Conservation (phyloP, 2,888 invertebrate species). For the Cephus runcator region DNA sequence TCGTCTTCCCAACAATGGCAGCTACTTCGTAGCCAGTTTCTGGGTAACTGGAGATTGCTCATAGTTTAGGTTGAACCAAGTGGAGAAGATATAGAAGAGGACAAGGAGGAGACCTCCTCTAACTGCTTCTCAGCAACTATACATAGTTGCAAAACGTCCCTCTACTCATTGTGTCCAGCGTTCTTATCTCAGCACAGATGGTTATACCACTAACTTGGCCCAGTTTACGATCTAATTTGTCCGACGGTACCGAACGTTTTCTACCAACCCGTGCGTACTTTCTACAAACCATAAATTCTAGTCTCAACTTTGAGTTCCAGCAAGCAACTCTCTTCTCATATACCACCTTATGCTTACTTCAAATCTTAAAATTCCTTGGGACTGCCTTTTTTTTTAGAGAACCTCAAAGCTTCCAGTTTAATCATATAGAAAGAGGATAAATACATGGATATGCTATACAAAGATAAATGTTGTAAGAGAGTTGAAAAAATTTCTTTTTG, state of each 20-base stretch:
- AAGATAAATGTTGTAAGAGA: no score
- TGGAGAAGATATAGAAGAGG: background rate
- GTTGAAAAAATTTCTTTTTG: no score
- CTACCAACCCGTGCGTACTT: background rate
- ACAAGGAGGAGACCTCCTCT: background rate
- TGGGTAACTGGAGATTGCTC: conserved; percentile 3
- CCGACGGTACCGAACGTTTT: background rate
- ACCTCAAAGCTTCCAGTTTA: background rate
- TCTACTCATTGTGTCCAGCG: background rate
- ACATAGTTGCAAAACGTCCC: background rate
- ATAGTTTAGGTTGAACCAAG: conserved; percentile 2
- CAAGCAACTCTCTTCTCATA: background rate
- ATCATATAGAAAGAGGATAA: background rate
- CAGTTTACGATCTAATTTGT: conserved; percentile 4
- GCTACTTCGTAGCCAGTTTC: conserved; percentile 25
- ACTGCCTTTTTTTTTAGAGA: background rate
- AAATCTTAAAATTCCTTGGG: background rate
- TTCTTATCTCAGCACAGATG: background rate
- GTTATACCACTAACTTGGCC: background rate
- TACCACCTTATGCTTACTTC: conserved; percentile 16
- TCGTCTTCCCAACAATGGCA: conserved; percentile 10
- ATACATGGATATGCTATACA: no score
- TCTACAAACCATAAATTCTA: background rate
- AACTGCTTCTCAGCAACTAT: background rate
- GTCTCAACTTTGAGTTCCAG: background rate